Evolutionary conservation across 2,113 vertebrate genomes (phyloP), one percentile per base, ranked within the genome.

Genomic region (Oncorhynchus tshawytscha): DNA sequence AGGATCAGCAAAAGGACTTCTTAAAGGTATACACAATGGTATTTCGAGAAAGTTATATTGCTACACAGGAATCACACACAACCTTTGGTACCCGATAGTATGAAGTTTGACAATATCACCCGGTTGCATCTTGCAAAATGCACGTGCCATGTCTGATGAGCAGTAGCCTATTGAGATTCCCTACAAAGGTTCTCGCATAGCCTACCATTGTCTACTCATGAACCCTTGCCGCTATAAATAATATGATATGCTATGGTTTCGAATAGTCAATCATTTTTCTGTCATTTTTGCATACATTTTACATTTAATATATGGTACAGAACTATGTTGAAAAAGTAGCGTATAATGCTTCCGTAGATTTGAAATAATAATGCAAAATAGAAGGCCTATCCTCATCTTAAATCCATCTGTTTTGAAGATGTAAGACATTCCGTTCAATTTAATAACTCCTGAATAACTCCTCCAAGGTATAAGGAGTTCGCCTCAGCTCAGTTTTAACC

Each of bases 1-100:
- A 78, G 82, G 87, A 88, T 91, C 90, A 87, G 83, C 88, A 82
- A 80, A 78, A 45, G 85, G 87, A 80, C 89, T 82, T 78, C 87
- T 88, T 85, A 86, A 87, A 86, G 87, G 85, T 75, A 84, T 87
- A 83, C 81, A 79, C 81, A 77, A 82, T 71, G 74, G 66, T 87
- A 70, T 80, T 71, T 66, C 39, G 39, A 72, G 29, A 68, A 29
- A 29, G 59, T 65, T 29, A 62, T 70, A 59, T 69, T 34, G 39
- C n/a, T 48, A 48, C 34, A 69, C 54, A 29, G 25, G 22, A 27
- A 27, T 27, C 6, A 16, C 15, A 45, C 39, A 45, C 9, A 45
- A 45, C 39, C 39, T 45, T 45, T 45, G 39, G 39, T 45, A 15
- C 16, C 22, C 51, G 8, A 45, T 54, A 76, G 27, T 70, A 51